Evolutionary conservation across 2,888 invertebrate species (phyloP).

Genomic region (Rhaphigaster nebulosa): DNA sequence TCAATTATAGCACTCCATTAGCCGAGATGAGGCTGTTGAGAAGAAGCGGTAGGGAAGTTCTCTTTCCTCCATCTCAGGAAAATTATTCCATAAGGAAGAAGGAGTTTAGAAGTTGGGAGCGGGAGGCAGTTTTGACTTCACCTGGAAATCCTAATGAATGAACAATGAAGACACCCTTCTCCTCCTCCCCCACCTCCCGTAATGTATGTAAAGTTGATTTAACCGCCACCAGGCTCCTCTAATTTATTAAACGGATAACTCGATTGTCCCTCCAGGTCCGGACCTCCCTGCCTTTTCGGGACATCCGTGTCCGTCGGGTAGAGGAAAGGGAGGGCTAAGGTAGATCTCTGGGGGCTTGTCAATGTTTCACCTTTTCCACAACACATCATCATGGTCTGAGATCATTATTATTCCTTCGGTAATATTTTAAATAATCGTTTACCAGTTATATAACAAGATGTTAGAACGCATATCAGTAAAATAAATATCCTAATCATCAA

Average conservation of each 20-base stretch:
- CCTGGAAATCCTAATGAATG: conserved; percentile 55
- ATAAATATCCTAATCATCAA: too few species aligned
- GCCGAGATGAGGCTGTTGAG: not conserved
- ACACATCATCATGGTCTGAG: not conserved
- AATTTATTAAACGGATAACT: conserved; percentile 57
- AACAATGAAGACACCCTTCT: conserved; percentile 41
- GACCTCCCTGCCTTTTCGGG: not conserved
- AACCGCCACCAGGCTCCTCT: conserved; percentile 28
- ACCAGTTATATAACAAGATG: too few species aligned
- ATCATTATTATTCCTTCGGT: not conserved
- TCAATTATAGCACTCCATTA: conserved; percentile 12
- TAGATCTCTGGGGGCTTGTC: not conserved
- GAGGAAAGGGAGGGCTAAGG: not conserved
- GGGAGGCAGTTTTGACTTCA: conserved; percentile 44
- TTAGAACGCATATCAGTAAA: too few species aligned
- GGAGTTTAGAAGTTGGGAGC: conserved; percentile 31
- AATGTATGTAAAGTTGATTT: conserved; percentile 58
- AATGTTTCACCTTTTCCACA: not conserved
- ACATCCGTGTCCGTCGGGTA: not conserved
- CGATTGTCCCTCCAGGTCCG: conserved; percentile 28
- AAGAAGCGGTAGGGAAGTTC: not conserved
- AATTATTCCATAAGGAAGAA: conserved; percentile 44
- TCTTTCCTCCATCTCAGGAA: not conserved
- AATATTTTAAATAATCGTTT: too few species aligned
- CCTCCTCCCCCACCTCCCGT: not conserved